Percentiles rank a stretch among this genome's conserved stretches.
These are phyloP conservation scores for Phaenicophaeus curvirostris DNA, from an alignment of 2,797 vertebrate species.

Conservation along the genomic window DNA sequence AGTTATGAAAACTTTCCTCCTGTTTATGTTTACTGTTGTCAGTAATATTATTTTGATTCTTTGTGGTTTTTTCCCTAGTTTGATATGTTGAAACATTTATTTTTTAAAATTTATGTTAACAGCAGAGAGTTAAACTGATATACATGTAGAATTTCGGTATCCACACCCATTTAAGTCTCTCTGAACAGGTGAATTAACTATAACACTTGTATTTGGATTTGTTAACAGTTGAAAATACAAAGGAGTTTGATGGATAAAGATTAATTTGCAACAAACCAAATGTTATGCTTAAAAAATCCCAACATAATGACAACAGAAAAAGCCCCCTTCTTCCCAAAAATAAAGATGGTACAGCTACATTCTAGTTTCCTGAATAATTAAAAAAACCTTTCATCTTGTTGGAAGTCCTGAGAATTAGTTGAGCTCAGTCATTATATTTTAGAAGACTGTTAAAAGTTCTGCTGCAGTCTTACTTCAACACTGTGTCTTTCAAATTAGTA, in stretches of 20 bases:
- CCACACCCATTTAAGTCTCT: background rate
- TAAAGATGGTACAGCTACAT: rapidly evolving
- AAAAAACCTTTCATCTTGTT: background rate
- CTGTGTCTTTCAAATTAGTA: background rate
- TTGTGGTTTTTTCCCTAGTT: background rate
- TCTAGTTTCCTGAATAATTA: background rate
- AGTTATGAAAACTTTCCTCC: background rate
- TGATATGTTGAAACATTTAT: background rate
- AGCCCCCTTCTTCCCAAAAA: rapidly evolving
- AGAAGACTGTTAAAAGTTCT: background rate
- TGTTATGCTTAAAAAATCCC: background rate
- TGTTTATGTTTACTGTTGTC: background rate
- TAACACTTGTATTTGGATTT: background rate
- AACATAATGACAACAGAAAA: background rate
- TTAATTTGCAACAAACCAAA: background rate
- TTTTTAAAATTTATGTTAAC: background rate
- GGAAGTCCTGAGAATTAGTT: background rate
- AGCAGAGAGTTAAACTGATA: background rate
- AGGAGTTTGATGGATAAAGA: background rate
- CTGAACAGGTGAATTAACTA: background rate
- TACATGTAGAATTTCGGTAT: background rate
- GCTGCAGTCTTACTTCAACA: background rate
- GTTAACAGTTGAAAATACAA: background rate
- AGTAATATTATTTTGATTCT: background rate
- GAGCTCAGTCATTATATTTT: background rate